Evolutionary conservation across 2,797 vertebrate genomes (phyloP), one percentile per base, ranked within the genome.

Genomic region (Salmo trutta): DNA sequence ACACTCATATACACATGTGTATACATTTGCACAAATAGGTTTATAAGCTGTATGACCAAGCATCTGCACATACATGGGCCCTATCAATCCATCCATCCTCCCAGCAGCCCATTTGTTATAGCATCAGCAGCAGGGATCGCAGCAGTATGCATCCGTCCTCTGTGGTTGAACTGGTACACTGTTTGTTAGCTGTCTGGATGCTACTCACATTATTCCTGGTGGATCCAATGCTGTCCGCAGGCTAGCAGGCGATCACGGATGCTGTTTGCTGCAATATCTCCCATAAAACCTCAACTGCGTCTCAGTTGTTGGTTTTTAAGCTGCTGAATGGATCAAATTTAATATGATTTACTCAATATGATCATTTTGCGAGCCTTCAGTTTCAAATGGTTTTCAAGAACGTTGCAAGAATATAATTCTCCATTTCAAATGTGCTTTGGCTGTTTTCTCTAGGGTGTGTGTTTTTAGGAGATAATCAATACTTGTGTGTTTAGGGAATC

Each of bases 1-100:
- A 79, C 82, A 82, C 82, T 47, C 56, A 4, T 69, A 16, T 36
- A 36, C 33, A 74, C 73, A 64, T 64, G 54, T 64, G 59, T 64
- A 47, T n/a, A 62, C 54, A 41, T 24, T 24, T n/a, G 62, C 33
- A 71, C 68, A 21, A n/a, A 64, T 27, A 21, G 59, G 24, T 8
- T n/a, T 21, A 66, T 66, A 16, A 47, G 27, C 47, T 33, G 31
- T 5, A 15, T 33, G 66, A 24, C 51, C 53, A 41, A 56, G 27
- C 14, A 17, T 24, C 31, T 29, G 75, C 68, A 17, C 19, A 24
- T 10, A 53, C 47, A 62, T 3, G 16, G 8, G 36, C 41, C n/a
- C 31, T 6, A 12, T 16, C 66, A 12, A 27, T 33, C 66, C 75
- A 17, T 31, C 24, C 17, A 51, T 5, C 27, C 16, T 64, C 59